Evolutionary conservation across 2,888 invertebrate genomes (phyloP), one percentile per base, ranked within the genome.

Genomic region (Eupithecia centaureata): DNA sequence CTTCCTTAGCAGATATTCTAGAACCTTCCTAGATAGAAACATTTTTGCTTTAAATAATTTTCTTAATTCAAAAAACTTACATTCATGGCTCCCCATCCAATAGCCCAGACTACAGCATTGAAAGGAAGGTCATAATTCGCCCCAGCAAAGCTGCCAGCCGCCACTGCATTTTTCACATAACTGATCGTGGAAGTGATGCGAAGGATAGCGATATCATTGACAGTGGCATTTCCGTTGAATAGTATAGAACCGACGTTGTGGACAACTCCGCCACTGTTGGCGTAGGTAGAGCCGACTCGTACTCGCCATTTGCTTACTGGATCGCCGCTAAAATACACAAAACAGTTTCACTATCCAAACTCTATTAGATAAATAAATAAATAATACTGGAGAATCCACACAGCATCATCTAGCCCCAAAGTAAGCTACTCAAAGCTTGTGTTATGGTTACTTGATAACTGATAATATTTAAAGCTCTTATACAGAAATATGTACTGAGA

Each of bases 291-390:
- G 5, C 57, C 57, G 18, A 57, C 64, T 27, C 47, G 30, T 13
- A 59, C 51, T 12, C 59, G 47, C 59, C 51, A 64, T 59, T 64
- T 58, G 58, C 51, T 59, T n/a, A 59, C 51, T n/a, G 25, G 13
- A 30, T 51, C 47, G 4, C 32, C 58, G 22, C 72, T 76, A 73
- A 78, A 78, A 66, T 77, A 27, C 27, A 56, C 27, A 56, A 30
- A 54, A 5, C 25, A 27, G 15, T 27, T 28, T 27, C 8, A 30
- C n/a, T 54, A n/a, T 28, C 28, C 54, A 54, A 54, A 28, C 54
- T 15, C 25, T 54, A 56, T n/a, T 56, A n/a, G 7, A 28, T 28
- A 38, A 38, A 38, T 15, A n/a, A n/a, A n/a, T n/a, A n/a, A n/a
- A n/a, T n/a, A n/a, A n/a, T n/a, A n/a, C n/a, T n/a, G n/a, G n/a